Evolutionary conservation across 2,888 invertebrate species (phyloP).

Genomic region (Myopa testacea): DNA sequence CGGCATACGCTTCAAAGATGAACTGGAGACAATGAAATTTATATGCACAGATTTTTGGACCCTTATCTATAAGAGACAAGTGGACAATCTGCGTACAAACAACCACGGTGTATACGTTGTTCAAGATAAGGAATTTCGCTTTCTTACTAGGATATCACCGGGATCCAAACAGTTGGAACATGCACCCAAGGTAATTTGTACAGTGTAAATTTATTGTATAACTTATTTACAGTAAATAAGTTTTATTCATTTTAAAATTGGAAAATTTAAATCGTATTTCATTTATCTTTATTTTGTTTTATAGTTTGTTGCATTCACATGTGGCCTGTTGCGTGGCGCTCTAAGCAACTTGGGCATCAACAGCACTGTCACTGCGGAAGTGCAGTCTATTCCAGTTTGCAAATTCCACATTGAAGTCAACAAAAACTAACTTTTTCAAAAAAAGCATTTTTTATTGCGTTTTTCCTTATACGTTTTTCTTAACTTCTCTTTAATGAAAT

Average conservation of each 20-base stretch:
- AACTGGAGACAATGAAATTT: slow-evolving; percentile 97
- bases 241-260: not conserved
- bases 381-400: slow-evolving; percentile 90
- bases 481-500: slow-evolving; percentile 2
- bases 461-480: slow-evolving; percentile 33
- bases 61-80: slow-evolving; percentile 97
- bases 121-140: slow-evolving; percentile 94
- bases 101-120: slow-evolving; percentile 98
- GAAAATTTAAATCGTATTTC: too few species aligned
- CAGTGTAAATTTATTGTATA: not conserved
- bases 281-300: slow-evolving; percentile 55
- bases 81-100: slow-evolving; percentile 95
- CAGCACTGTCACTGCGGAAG: slow-evolving; percentile 95
- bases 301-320: slow-evolving; percentile 92
- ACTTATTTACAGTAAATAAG: not conserved
- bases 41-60: slow-evolving; percentile 99
- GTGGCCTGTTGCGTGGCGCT: slow-evolving; percentile 94
- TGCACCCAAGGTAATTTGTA: slow-evolving; percentile 79
- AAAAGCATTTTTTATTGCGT: not conserved
- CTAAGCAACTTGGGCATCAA: slow-evolving; percentile 93
- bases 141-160: slow-evolving; percentile 87
- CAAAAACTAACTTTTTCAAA: slow-evolving; percentile 70
- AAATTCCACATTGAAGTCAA: slow-evolving; percentile 93
- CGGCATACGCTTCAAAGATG: slow-evolving; percentile 94
- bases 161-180: slow-evolving; percentile 92